Conservation (phyloP, 2,113 vertebrate genomes). For the Nanger granti region DNA sequence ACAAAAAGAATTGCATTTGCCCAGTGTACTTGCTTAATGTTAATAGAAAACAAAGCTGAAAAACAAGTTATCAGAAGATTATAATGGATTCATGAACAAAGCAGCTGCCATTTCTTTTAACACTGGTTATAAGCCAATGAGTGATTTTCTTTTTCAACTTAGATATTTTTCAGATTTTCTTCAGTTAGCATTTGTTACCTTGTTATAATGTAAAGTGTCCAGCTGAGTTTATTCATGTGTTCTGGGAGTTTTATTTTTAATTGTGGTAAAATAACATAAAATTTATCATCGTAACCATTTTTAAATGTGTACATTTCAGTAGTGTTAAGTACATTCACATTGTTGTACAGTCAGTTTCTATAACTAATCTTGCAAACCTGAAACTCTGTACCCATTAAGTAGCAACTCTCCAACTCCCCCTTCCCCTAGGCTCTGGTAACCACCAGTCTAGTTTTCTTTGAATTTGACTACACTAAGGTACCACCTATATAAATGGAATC, state of each 20-base stretch:
- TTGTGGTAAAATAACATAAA: background rate
- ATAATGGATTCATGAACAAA: background rate
- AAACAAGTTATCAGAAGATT: background rate
- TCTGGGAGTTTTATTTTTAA: background rate
- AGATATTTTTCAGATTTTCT: conserved; percentile 4
- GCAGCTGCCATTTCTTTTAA: background rate
- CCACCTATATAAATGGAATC: background rate
- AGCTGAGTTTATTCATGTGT: background rate
- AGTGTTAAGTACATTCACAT: background rate
- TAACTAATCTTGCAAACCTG: background rate
- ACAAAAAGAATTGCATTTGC: background rate
- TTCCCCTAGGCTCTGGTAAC: background rate
- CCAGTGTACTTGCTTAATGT: background rate
- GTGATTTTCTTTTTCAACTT: background rate
- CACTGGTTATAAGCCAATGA: background rate
- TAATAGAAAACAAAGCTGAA: background rate
- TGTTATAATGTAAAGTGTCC: background rate
- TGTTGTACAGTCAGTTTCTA: background rate
- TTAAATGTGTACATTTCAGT: background rate
- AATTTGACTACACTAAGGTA: background rate
- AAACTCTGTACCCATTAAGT: background rate
- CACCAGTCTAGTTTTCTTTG: background rate
- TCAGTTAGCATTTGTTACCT: background rate
- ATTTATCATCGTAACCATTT: background rate
- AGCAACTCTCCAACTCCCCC: background rate